Evolutionary conservation across 1,140 invertebrate species (phyloP), one percentile per base, ranked within the genome.

Genomic region (Hylaeus volcanicus): DNA sequence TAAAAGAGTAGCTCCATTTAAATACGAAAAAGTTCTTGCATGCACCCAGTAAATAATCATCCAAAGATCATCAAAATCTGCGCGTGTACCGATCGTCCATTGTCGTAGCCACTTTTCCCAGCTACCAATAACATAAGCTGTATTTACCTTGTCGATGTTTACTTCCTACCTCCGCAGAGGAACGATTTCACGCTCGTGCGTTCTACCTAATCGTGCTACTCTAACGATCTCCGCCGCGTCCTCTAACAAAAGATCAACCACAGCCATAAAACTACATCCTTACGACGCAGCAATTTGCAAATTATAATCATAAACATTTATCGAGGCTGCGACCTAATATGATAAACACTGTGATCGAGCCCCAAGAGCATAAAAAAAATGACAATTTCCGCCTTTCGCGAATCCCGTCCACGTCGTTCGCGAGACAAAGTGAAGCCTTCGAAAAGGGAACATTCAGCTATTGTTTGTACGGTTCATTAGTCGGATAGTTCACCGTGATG

Each of bases 401-500:
- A 6, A 8, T 58, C 3, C 3, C 14, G 41, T 43, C 26, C 11
- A 5, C 1, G 58, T 15, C 12, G 1, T 51, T 2, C 9, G 6
- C 51, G 51, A 51, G 51, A 51, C 51, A 51, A 51, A 51, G 51
- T 51, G 51, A 6, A 5, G 43, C 55, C 43, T 14, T 51, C 1
- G 26, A 4, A 51, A 51, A 48, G 26, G 55, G 11, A 69, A 8
- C 55, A 58, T 77, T 77, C 64, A 26, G 60, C 65, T 72, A 78
- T 78, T 79, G 69, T 66, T 79, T 64, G 53, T 61, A 69, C 56
- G 58, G 56, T 48, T 76, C 79, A 64, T 81, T 81, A 81, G 66
- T 11, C n/a, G 58, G 41, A 65, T 77, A 61, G 64, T 77, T 81
- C 77, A 43, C 58, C 58, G 15, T 75, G 73, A 64, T 60, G 66